Evolutionary conservation across 2,888 invertebrate species (phyloP).

Genomic region (Rhabditophanes sp.): DNA sequence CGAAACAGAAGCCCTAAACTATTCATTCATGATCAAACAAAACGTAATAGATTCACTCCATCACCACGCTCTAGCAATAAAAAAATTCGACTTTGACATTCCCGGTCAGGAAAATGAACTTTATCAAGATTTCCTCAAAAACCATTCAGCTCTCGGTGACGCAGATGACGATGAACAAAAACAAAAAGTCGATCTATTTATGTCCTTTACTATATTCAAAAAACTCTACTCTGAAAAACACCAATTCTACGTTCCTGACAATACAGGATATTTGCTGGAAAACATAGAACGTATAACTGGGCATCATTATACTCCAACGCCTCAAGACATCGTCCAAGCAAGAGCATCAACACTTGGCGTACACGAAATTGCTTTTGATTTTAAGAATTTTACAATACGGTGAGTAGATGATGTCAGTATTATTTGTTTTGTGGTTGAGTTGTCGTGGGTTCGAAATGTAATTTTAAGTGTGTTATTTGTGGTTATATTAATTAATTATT

Average conservation of each 20-base stretch:
- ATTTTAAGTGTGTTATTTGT: constrained; percentile 2
- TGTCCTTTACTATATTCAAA: no score
- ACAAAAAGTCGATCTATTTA: no score
- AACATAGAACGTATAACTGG: constrained; percentile 9
- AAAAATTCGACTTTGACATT: no score
- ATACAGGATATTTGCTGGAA: constrained; percentile 10
- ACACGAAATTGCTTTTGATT: constrained; percentile 15
- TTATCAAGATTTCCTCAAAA: no score
- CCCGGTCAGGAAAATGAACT: no score
- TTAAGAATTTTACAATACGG: no score
- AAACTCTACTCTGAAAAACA: no score
- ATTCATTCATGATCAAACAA: no score
- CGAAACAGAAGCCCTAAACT: constrained; percentile 15
- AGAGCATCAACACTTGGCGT: constrained; percentile 16
- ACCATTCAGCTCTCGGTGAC: no score
- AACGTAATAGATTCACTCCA: no score
- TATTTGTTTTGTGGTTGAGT: constrained; percentile 1
- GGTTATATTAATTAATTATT: constrained; percentile 2
- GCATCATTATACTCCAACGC: constrained; percentile 10
- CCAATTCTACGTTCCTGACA: constrained; percentile 14
- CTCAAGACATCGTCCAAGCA: constrained; percentile 12
- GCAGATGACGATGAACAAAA: no score
- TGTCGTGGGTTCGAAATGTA: background rate
- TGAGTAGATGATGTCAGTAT: background rate
- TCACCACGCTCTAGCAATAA: no score